These are phyloP conservation scores for Opisthograptis luteolata DNA, from an alignment of 2,888 invertebrate species.

Conservation along the genomic window DNA sequence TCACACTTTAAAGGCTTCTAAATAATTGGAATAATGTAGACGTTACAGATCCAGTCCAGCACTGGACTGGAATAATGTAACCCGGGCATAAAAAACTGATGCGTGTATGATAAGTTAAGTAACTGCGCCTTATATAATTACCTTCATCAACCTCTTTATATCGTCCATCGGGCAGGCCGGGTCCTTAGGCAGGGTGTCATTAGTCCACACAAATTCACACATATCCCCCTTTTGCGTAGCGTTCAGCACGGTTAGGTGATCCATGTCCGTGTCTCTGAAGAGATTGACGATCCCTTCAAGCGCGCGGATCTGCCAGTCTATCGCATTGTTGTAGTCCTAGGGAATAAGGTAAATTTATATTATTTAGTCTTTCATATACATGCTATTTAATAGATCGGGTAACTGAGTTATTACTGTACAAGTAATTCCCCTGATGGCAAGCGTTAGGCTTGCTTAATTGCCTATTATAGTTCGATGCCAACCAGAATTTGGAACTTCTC, in stretches of 20 bases:
- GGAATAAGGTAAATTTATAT: conserved; percentile 1
- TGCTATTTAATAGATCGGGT: too few relatives aligned
- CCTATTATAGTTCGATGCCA: too few relatives aligned
- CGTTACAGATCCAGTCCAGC: too few relatives aligned
- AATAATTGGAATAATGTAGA: too few relatives aligned
- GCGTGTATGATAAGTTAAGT: too few relatives aligned
- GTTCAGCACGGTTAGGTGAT: conserved; percentile 88
- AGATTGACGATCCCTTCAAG: conserved; percentile 84
- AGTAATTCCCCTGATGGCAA: too few relatives aligned
- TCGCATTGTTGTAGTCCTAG: conserved; percentile 83
- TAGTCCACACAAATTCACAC: conserved; percentile 92
- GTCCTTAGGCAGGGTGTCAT: conserved; percentile 91
- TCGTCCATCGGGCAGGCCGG: conserved; percentile 90
- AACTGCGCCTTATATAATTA: conserved; percentile 54
- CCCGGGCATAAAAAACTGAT: too few relatives aligned
- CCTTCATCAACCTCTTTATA: conserved; percentile 88
- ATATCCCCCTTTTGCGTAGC: conserved; percentile 85
- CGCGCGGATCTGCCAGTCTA: conserved; percentile 91
- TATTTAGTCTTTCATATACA: background rate
- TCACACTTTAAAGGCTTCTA: too few relatives aligned
- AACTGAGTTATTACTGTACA: too few relatives aligned
- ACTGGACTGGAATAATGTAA: too few relatives aligned
- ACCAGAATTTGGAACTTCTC: too few relatives aligned
- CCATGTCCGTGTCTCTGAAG: conserved; percentile 85
- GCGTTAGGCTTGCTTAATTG: too few relatives aligned